Evolutionary conservation across 2,888 invertebrate species (phyloP).

Genomic region (Trissolcus brochymenae): DNA sequence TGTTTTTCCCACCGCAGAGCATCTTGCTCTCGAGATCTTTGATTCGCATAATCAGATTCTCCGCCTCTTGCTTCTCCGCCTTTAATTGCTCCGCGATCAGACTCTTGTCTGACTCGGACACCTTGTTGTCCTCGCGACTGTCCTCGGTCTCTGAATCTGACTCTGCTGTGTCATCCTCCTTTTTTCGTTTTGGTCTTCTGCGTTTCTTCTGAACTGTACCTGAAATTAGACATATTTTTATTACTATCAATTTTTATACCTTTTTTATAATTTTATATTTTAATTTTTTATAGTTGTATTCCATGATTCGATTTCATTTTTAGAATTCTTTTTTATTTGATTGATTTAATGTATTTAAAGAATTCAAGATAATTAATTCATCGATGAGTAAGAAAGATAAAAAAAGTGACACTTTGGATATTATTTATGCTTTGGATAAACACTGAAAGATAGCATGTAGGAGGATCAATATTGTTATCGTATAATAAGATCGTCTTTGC

Average conservation of each 20-base stretch:
- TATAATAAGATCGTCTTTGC: conserved; percentile 27
- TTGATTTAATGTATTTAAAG: too few relatives aligned
- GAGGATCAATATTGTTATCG: conserved; percentile 42
- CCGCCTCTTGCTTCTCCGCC: conserved; percentile 84
- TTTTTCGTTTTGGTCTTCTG: conserved; percentile 77
- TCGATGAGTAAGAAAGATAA: neutral
- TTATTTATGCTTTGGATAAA: neutral
- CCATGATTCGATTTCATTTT: too few relatives aligned
- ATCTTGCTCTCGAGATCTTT: conserved; percentile 94
- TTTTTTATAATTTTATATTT: too few relatives aligned
- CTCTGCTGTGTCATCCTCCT: conserved; percentile 75
- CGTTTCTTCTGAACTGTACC: conserved; percentile 75
- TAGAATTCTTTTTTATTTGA: too few relatives aligned
- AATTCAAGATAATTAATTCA: neutral
- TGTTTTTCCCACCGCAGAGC: conserved; percentile 94
- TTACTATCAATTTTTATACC: too few relatives aligned
- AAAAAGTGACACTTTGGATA: neutral
- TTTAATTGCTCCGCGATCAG: conserved; percentile 80
- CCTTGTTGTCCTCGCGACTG: conserved; percentile 75
- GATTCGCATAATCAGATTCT: conserved; percentile 87
- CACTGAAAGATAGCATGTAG: neutral
- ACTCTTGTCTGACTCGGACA: conserved; percentile 77
- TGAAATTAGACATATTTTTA: conserved; percentile 1
- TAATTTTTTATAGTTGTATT: too few relatives aligned
- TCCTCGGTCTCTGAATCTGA: conserved; percentile 74